Base-by-base conservation (phyloP, 2,888 invertebrate species). In the Macaria notata region DNA sequence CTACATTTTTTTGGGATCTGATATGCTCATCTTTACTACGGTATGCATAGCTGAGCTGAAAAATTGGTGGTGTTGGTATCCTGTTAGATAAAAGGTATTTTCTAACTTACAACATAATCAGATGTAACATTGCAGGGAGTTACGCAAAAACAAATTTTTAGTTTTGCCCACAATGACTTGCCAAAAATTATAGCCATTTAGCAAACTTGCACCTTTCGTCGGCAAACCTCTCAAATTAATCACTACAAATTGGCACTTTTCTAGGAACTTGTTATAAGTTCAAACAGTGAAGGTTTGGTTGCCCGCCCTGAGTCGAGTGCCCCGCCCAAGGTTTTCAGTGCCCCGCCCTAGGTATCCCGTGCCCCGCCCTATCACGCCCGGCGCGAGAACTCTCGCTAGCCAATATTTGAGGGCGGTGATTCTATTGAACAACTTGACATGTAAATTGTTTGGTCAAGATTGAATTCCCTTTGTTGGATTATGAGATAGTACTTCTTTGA, bases 331-430 rank as follows among this genome's bases (percentile, higher is more conserved):
- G 75, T 67, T 71, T 56, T 66, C 57, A 56, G 64, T 41, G 57
- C 57, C 53, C 84, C 86, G 83, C 86, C 88, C 79, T 77, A 69
- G 75, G 75, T 66, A 71, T 56, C 58, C 57, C 56, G 64, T 41
- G 78, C 83, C 71, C 83, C 89, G 86, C 88, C 89, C 76, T 67
- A 79, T 78, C 81, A 84, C 86, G 86, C 87, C 86, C 76, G 69
- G 65, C 54, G 70, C 64, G 55, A 63, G 56, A 65, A 60, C 59
- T 53, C 64, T 49, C 53, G 54, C 57, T 45, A 43, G 52, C 54
- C 50, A 61, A 60, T 49, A 47, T 51, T 62, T 51, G 57, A 63
- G 64, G 66, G 71, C 69, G 70, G 71, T 61, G 60, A 54, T 58
- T 52, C 64, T 62, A 63, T 67, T 72, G 62, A 69, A 63, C 55